Percentiles rank a stretch among this genome's conserved stretches.
Evolutionary conservation across 2,888 invertebrate genomes (phyloP).

Genomic region (Euphydryas editha): DNA sequence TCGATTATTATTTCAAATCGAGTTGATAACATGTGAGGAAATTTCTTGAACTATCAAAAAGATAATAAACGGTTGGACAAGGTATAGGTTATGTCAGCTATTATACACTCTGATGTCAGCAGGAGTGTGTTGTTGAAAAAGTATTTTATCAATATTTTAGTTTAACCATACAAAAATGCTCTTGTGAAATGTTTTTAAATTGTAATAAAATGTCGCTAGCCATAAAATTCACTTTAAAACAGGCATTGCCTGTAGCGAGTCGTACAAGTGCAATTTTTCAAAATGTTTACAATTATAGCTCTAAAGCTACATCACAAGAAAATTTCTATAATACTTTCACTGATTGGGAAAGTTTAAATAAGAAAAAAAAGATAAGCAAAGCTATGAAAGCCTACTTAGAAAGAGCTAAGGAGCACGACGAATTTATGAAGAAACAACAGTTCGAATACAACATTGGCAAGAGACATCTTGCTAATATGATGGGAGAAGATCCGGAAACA

Average conservation of each 20-base stretch:
- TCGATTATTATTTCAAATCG: too few relatives aligned
- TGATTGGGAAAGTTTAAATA: constrained; percentile 73
- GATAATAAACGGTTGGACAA: too few relatives aligned
- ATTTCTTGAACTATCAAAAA: too few relatives aligned
- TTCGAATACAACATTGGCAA: constrained; percentile 95
- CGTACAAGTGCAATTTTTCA: constrained; percentile 47
- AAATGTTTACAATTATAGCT: constrained; percentile 56
- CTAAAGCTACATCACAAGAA: constrained; percentile 48
- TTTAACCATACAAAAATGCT: background rate
- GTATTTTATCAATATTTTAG: background rate
- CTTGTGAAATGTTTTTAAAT: constrained; percentile 13
- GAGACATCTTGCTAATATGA: constrained; percentile 98
- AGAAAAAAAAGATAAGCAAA: constrained; percentile 88
- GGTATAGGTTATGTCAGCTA: too few relatives aligned
- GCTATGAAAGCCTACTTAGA: constrained; percentile 96
- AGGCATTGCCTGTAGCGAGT: constrained; percentile 52
- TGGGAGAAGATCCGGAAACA: constrained; percentile 96
- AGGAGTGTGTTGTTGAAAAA: background rate
- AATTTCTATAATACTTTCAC: constrained; percentile 60
- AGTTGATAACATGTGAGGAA: too few relatives aligned
- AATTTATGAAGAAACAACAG: constrained; percentile 91
- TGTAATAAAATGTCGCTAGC: constrained; percentile 55
- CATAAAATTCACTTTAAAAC: constrained; percentile 52
- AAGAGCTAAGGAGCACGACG: constrained; percentile 90
- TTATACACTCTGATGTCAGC: too few relatives aligned